Evolutionary conservation across 1,140 invertebrate genomes (phyloP), one percentile per base, ranked within the genome.

Genomic region (Zaprionus nigranus): DNA sequence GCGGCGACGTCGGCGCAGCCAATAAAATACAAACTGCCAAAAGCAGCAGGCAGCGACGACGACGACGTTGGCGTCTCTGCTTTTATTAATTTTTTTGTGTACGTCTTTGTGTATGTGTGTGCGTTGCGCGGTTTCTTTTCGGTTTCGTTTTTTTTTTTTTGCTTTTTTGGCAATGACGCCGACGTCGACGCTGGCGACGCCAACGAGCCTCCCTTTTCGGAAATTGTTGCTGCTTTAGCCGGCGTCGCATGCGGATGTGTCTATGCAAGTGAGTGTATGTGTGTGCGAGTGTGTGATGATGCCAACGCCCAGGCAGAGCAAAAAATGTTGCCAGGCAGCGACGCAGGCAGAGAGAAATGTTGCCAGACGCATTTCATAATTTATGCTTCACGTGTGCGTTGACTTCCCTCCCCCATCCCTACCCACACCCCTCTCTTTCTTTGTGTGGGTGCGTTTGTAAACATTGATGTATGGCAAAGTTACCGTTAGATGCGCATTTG

Each of bases 311-410:
- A 63, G 38, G 40, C 26, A 54, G 22, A 6, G 38, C 38, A 17
- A 54, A n/a, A 1, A 64, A 53, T 53, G 28, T 51, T 51, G 84
- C 84, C 81, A 88, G 84, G 88, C 84, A 46, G 36, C 36, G 30
- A 34, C 30, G 30, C 30, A 11, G 30, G 30, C 30, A 34, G 30
- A 38, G 4, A 17, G 9, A 74, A 26, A 59, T 76, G 75, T 78
- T 75, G 84, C 84, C 84, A 87, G 84, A 87, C 84, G 81, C 68
- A 81, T 79, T 90, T 82, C 58, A 87, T 86, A 86, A 87, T 82
- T 86, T 82, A 86, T 87, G 79, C 58, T 64, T 40, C 17, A 7
- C 40, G n/a, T 22, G 46, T 36, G 46, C 24, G 30, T 62, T n/a
- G 38, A 40, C 26, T 38, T n/a, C 36, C 22, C 17, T 13, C 36